Conservation (phyloP, 2,113 vertebrate genomes). For the Seriola quinqueradiata region DNA sequence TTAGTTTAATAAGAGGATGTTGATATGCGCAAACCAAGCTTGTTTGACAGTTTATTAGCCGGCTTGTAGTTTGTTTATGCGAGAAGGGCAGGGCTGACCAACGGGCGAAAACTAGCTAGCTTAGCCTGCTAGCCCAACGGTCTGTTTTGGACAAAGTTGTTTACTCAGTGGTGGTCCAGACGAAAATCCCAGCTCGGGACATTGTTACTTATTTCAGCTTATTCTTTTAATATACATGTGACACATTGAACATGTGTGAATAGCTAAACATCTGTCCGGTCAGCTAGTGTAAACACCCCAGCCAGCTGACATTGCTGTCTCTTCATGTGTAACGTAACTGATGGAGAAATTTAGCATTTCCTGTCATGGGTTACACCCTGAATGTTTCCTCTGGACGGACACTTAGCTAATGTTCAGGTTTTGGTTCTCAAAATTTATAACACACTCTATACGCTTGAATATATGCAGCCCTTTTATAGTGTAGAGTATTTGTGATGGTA, state of each 20-base stretch:
- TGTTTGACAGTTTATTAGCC: neutral
- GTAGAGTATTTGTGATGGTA: neutral
- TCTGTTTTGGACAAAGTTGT: conserved; percentile 35
- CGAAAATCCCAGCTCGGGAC: neutral
- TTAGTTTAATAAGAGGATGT: rapidly evolving
- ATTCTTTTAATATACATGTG: neutral
- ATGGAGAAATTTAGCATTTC: conserved; percentile 27
- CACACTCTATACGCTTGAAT: no score
- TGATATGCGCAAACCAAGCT: neutral
- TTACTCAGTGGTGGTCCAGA: neutral
- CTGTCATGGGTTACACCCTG: conserved; percentile 46
- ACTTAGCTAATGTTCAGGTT: neutral
- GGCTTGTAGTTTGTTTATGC: conserved; percentile 49
- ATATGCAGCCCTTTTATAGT: neutral
- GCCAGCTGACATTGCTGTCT: conserved; percentile 16
- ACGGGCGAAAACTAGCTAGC: conserved; percentile 48
- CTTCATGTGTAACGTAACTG: conserved; percentile 1
- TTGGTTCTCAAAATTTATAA: neutral
- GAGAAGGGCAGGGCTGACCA: conserved; percentile 48
- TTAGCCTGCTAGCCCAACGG: conserved; percentile 45
- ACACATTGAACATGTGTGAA: neutral
- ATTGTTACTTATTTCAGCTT: neutral
- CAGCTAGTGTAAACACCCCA: conserved; percentile 10
- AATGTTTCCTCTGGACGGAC: neutral
- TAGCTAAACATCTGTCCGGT: neutral